Base-by-base conservation (phyloP, 2,888 invertebrate genomes). In the Subacronicta megacephala region DNA sequence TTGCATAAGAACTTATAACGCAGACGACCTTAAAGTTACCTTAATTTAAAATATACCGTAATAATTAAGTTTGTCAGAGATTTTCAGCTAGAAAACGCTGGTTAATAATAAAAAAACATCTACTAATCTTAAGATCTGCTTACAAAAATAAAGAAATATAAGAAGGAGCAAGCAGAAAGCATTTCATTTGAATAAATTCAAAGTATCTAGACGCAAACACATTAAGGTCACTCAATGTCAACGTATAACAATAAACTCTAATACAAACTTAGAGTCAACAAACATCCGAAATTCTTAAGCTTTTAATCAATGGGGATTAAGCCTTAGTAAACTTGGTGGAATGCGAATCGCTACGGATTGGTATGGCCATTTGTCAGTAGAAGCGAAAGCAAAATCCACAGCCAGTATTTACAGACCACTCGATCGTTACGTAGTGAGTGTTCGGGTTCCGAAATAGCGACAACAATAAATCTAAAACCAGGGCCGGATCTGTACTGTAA, bases 381-480 rank as follows among this genome's bases (percentile, higher is more conserved):
- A 70, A 69, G 68, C 73, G 69, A 76, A 75, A 78, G 77, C 79
- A 78, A 83, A 85, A 82, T 80, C 82, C 64, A 72, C 72, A 75
- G 64, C 68, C 74, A 74, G 75, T 84, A 85, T 86, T 85, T 86
- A 78, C 80, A 75, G 72, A 78, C 73, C 81, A 77, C 82, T 85
- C 77, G 78, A 83, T 81, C 81, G 78, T 68, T 72, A 63, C 62
- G 64, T 70, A 62, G 62, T 67, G 69, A 79, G 73, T 64, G 52
- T 61, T 64, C 50, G 56, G 69, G 56, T 73, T 59, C 59, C 77
- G 58, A 69, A 78, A 73, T 50, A 64, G 68, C 68, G 70, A 67
- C 68, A 62, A 73, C 66, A 72, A 75, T 78, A 77, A 77, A 78
- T 79, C 77, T 74, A 57, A 70, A 68, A 54, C 58, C 77, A 71